These are phyloP conservation scores for Drosophila pseudotakahashii DNA, from an alignment of 2,888 invertebrate genomes.

Conservation along the genomic window DNA sequence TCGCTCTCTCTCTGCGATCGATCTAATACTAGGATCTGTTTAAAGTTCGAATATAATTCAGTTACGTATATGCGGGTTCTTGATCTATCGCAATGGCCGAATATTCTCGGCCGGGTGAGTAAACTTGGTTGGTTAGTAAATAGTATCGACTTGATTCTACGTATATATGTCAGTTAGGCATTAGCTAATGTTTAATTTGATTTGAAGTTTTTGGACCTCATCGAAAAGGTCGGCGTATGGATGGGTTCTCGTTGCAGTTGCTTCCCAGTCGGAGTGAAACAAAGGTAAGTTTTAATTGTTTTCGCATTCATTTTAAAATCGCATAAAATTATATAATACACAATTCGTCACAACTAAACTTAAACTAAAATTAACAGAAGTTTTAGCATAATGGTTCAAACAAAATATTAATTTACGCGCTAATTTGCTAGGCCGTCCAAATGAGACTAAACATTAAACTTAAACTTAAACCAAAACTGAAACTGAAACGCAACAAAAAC, in stretches of 20 bases:
- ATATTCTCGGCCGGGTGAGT: slow-evolving; percentile 47
- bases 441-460: slow-evolving; percentile 31
- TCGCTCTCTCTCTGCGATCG: no score
- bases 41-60: slow-evolving; percentile 75
- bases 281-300: slow-evolving; percentile 53
- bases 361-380: slow-evolving; percentile 71
- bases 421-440: slow-evolving; percentile 55
- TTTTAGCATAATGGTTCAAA: slow-evolving; percentile 55
- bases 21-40: slow-evolving; percentile 47
- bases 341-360: slow-evolving; percentile 79
- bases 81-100: slow-evolving; percentile 30
- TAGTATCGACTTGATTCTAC: slow-evolving; percentile 57
- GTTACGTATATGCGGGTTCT: slow-evolving; percentile 73
- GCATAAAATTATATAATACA: slow-evolving; percentile 80
- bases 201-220: slow-evolving; percentile 43
- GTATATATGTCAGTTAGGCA: slow-evolving; percentile 49
- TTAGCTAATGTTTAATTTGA: slow-evolving; percentile 54
- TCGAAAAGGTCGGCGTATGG: slow-evolving; percentile 61
- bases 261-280: slow-evolving; percentile 50
- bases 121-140: slow-evolving; percentile 58
- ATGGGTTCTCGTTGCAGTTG: slow-evolving; percentile 74
- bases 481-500: slow-evolving; percentile 47
- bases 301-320: slow-evolving; percentile 73
- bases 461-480: slow-evolving; percentile 36
- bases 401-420: slow-evolving; percentile 55